These are phyloP conservation scores for Troides oblongomaculatus DNA, from an alignment of 2,888 invertebrate genomes.

Conservation along the genomic window DNA sequence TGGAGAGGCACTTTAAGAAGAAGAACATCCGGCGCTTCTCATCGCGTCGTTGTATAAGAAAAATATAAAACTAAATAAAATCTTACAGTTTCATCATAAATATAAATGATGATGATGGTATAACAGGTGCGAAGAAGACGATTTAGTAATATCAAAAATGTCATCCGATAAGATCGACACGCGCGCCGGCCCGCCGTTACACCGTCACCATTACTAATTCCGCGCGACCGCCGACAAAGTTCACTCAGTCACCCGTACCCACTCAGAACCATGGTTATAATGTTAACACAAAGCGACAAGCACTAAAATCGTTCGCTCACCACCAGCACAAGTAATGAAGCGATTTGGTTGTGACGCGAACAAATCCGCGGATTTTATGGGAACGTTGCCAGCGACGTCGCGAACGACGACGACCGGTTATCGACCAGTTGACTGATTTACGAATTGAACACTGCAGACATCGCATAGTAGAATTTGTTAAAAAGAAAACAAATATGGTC, in stretches of 20 bases:
- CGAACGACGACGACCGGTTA: slow-evolving; percentile 50
- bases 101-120: not conserved
- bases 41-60: too few species aligned
- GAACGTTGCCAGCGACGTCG: slow-evolving; percentile 54
- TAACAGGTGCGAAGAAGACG: slow-evolving; percentile 10
- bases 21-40: too few species aligned
- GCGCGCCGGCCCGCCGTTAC: slow-evolving; percentile 51
- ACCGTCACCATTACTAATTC: slow-evolving; percentile 52
- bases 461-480: too few species aligned
- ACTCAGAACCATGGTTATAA: not conserved
- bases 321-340: slow-evolving; percentile 11
- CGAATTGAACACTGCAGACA: slow-evolving; percentile 21
- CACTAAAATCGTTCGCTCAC: slow-evolving; percentile 13
- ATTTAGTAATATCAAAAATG: slow-evolving; percentile 15
- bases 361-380: slow-evolving; percentile 56
- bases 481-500: too few species aligned
- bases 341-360: slow-evolving; percentile 34
- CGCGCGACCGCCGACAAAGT: slow-evolving; percentile 19
- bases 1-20: too few species aligned
- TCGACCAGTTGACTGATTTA: slow-evolving; percentile 38
- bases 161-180: slow-evolving; percentile 38
- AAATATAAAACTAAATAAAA: too few species aligned
- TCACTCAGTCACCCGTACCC: not conserved
- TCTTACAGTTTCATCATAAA: not conserved
- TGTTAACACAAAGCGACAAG: slow-evolving; percentile 5